phyloP scores from a whole-genome alignment of 2,888 invertebrate species.

The Agrochola lychnidis region DNA sequence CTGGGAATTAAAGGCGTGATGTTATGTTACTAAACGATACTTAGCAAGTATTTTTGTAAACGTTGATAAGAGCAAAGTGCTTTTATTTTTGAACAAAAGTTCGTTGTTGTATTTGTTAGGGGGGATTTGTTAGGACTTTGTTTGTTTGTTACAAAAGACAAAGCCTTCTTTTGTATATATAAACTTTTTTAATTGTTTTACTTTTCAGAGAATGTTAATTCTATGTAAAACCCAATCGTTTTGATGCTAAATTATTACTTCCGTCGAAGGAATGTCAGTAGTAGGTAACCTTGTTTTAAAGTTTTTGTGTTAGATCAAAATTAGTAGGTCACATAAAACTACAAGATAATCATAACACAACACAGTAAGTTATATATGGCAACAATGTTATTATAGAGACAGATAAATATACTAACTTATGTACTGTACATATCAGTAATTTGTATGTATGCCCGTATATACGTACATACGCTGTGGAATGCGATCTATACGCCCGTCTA shows the following conservation, averaged over 20 bases:
- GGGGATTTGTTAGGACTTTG: slow-evolving; percentile 16
- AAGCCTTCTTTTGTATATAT: neutral
- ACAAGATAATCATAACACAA: slow-evolving; percentile 64
- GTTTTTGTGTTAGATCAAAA: slow-evolving; percentile 36
- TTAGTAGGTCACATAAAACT: slow-evolving; percentile 65
- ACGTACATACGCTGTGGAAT: slow-evolving; percentile 86
- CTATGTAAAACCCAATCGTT: neutral
- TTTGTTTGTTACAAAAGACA: slow-evolving; percentile 33
- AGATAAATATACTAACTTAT: slow-evolving; percentile 68
- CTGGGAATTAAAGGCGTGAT: neutral
- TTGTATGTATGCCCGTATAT: slow-evolving; percentile 76
- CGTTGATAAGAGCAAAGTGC: slow-evolving; percentile 29
- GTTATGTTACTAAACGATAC: neutral
- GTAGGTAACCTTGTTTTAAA: slow-evolving; percentile 44
- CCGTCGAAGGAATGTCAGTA: slow-evolving; percentile 30
- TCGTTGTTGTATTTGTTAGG: neutral
- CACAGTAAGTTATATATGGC: slow-evolving; percentile 46
- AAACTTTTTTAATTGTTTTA: slow-evolving; percentile 11
- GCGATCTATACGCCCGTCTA: slow-evolving; percentile 82
- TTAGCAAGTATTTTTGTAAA: slow-evolving; percentile 21
- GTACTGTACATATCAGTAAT: slow-evolving; percentile 76
- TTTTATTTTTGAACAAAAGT: slow-evolving; percentile 10
- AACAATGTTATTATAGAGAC: slow-evolving; percentile 65
- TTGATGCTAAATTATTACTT: slow-evolving; percentile 30
- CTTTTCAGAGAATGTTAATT: neutral